Conservation (phyloP, 2,888 invertebrate genomes). For the Ernsta delagoae region DNA sequence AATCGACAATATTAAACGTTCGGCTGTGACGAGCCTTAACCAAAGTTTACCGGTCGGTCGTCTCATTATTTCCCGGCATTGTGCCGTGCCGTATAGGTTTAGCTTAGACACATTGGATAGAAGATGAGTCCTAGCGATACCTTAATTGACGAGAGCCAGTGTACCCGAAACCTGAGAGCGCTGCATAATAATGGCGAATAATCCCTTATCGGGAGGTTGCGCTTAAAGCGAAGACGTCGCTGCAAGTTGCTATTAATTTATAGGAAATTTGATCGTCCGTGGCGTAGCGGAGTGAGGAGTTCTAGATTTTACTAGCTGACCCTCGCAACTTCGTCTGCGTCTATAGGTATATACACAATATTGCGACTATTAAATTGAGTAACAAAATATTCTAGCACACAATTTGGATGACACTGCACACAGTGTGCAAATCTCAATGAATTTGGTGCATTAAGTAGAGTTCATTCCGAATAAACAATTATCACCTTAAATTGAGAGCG, state of each 20-base stretch:
- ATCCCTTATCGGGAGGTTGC: constrained; percentile 71
- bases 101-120: constrained; percentile 61
- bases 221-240: constrained; percentile 59
- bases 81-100: constrained; percentile 65
- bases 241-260: constrained; percentile 22
- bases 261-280: constrained; percentile 3
- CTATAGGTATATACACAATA: too few species aligned
- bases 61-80: constrained; percentile 78
- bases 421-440: too few species aligned
- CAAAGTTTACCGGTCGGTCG: constrained; percentile 45
- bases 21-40: constrained; percentile 16
- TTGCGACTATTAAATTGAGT: too few species aligned
- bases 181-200: constrained; percentile 82
- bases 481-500: too few species aligned
- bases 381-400: too few species aligned
- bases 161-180: constrained; percentile 80
- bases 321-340: too few species aligned
- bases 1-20: not conserved
- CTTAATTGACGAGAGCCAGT: constrained; percentile 82
- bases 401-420: too few species aligned
- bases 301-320: not conserved
- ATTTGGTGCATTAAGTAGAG: too few species aligned
- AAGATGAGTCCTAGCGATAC: constrained; percentile 78
- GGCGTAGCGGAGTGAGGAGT: not conserved
- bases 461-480: too few species aligned